Evolutionary conservation across 2,888 invertebrate species (phyloP), one percentile per base, ranked within the genome.

Genomic region (Hipparchia sbordonii): DNA sequence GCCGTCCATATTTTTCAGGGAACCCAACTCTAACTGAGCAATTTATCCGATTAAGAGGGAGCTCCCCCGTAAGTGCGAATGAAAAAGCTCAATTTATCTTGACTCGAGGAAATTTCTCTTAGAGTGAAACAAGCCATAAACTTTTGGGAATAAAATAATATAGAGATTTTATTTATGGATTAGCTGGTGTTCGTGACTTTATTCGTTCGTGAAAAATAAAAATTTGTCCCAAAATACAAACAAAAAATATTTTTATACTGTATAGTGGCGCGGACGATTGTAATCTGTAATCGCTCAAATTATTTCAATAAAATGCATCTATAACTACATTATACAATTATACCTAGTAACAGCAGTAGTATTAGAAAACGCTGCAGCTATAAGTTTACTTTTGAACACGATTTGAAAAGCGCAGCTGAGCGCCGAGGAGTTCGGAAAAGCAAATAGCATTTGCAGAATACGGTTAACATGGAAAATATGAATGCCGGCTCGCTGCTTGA

Each of bases 41-140:
- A 68, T 68, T 68, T 68, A 68, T 68, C 56, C 59, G 46, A 68
- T 68, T 68, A 59, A 68, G 57, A 23, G 67, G 57, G 67, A 67
- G 67, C 59, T 59, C 67, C 45, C 13, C 13, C 59, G 33, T 48
- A 57, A 48, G 59, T 59, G 48, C 10, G 67, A 59, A 68, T 68
- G 66, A 68, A 68, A 67, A 68, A 33, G 67, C 57, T 68, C 67
- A 48, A 68, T 68, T 68, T 59, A 68, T 68, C 67, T 59, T 23
- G 67, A 48, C 59, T 68, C 12, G 67, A 51, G 56, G 12, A 23
- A 59, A 59, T 33, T 68, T 51, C 56, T 46, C 13, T 5, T 13
- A 12, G 67, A 57, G 48, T 57, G 12, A 68, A 60, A 68, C 48
- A 67, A 12, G 65, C 65, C 12, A 51, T 33, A 33, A 52, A 65